phyloP scores from a whole-genome alignment of 2,797 vertebrate genomes.

The Pantherophis alleghaniensis region DNA sequence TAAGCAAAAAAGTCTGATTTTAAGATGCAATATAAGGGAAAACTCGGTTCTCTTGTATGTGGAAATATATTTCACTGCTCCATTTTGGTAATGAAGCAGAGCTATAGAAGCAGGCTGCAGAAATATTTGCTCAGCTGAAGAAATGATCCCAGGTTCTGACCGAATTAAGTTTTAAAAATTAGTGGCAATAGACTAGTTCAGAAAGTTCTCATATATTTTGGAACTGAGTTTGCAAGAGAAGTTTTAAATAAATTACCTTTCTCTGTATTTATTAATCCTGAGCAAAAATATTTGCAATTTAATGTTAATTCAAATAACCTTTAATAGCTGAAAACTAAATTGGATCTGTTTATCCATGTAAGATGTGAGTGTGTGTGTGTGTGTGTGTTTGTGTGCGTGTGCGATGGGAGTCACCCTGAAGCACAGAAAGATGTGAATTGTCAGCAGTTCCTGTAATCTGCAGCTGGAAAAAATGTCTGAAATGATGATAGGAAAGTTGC shows the following conservation, averaged over 20 bases:
- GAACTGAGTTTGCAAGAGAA: not conserved
- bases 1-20: not conserved
- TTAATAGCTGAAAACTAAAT: not conserved
- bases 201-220: not conserved
- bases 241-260: not conserved
- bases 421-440: not conserved
- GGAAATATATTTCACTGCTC: not conserved
- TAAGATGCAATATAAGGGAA: not conserved
- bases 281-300: not conserved
- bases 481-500: not conserved
- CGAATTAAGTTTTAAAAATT: not conserved
- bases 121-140: slow-evolving; percentile 4
- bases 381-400: too few relatives aligned
- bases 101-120: not conserved
- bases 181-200: not conserved
- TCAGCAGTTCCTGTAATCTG: not conserved
- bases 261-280: not conserved
- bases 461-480: not conserved
- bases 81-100: slow-evolving; percentile 4
- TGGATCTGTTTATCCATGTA: not conserved
- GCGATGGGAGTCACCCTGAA: not conserved
- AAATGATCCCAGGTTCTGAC: slow-evolving; percentile 23
- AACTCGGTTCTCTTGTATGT: not conserved
- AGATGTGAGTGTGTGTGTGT: not conserved
- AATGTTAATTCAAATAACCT: not conserved